phyloP scores from a whole-genome alignment of 2,113 vertebrate species.

The Isurus oxyrinchus region DNA sequence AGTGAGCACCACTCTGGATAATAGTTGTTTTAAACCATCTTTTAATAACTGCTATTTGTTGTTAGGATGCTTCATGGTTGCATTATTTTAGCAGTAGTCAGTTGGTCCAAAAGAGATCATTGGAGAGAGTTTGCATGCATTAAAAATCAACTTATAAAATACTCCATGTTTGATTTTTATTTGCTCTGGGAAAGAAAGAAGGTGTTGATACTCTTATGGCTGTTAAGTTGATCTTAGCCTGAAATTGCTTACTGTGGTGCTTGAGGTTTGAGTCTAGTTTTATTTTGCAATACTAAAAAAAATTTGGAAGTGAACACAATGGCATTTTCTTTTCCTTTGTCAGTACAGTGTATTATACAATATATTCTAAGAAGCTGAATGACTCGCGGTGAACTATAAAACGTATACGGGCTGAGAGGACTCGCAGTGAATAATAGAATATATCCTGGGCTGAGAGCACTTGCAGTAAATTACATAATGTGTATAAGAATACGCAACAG shows the following conservation, averaged over 20 bases:
- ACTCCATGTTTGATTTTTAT: background rate
- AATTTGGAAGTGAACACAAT: no score
- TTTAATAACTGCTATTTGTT: background rate
- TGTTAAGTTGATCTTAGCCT: background rate
- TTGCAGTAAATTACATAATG: no score
- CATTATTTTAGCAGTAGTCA: background rate
- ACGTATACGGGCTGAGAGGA: no score
- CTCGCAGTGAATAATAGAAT: no score
- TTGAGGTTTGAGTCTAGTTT: background rate
- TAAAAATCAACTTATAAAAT: background rate
- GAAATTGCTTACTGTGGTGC: background rate
- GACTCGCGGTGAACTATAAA: no score
- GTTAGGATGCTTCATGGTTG: background rate
- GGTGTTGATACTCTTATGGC: background rate
- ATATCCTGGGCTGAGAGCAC: no score
- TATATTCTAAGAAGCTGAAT: no score
- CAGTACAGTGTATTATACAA: background rate
- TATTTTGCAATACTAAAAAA: background rate
- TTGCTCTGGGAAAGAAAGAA: background rate
- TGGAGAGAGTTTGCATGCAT: background rate
- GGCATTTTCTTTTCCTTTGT: background rate
- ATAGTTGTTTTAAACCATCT: background rate
- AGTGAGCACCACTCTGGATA: conserved; percentile 47
- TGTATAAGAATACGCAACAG: no score
- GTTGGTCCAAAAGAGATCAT: background rate